Conservation (phyloP, 2,797 vertebrate genomes). For the Tangara arthus region DNA sequence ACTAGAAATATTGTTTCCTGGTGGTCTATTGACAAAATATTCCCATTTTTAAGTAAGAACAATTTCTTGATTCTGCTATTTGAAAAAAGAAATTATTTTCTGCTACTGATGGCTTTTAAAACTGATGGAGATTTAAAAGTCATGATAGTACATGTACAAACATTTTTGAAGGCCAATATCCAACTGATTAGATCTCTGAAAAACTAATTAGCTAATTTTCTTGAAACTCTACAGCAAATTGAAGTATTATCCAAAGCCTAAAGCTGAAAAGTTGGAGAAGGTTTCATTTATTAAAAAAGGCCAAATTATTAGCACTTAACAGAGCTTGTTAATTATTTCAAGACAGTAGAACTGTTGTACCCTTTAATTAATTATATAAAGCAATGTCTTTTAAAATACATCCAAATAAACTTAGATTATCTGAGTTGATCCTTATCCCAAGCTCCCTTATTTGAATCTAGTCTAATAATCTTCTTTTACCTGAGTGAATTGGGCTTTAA, state of each 20-base stretch:
- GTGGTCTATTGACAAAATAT: background rate
- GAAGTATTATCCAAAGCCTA: conserved; percentile 20
- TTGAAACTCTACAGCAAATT: conserved; percentile 30
- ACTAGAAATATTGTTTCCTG: background rate
- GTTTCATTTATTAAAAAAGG: background rate
- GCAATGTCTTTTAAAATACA: background rate
- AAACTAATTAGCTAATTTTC: conserved; percentile 52
- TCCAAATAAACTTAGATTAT: background rate
- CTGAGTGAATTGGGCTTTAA: background rate
- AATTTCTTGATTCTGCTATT: background rate
- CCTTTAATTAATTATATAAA: background rate
- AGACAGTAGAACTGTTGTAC: background rate
- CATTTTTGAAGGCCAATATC: conserved; percentile 24
- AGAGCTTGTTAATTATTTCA: background rate
- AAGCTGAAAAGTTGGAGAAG: background rate
- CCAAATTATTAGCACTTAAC: conserved; percentile 8
- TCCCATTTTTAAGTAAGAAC: background rate
- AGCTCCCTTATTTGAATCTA: background rate
- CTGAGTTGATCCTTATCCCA: background rate
- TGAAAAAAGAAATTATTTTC: background rate
- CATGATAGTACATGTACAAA: background rate
- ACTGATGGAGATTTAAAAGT: background rate
- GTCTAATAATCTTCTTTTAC: background rate
- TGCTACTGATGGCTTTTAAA: background rate
- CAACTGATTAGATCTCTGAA: conserved; percentile 41